phyloP scores from a whole-genome alignment of 2,113 vertebrate genomes.

The Athene noctua region DNA sequence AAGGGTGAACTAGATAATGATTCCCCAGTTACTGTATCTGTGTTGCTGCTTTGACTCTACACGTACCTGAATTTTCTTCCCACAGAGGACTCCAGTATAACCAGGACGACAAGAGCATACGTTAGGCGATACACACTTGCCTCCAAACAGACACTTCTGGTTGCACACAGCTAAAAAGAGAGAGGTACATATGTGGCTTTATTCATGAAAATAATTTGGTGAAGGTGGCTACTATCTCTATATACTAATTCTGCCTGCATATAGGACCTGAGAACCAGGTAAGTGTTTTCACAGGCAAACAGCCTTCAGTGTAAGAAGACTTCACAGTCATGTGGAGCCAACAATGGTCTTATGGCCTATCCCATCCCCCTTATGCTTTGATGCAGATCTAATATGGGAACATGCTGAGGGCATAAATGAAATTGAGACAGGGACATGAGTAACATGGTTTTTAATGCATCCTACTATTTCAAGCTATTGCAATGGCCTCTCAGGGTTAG shows the following conservation, averaged over 20 bases:
- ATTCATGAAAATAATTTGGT: background rate
- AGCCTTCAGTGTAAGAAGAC: background rate
- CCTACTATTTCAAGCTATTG: background rate
- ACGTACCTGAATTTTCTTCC: conserved; percentile 73
- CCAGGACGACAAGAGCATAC: conserved; percentile 83
- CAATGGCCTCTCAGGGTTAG: background rate
- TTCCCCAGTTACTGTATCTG: background rate
- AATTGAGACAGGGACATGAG: background rate
- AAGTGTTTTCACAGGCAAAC: background rate
- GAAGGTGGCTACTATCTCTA: background rate
- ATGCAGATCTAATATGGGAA: background rate
- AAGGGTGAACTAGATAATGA: background rate
- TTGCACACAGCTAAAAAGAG: conserved; percentile 81
- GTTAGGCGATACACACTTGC: conserved; percentile 81
- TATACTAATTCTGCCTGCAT: background rate
- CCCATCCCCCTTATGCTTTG: background rate
- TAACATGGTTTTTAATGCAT: background rate
- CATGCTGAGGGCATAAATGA: background rate
- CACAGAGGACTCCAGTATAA: conserved; percentile 80
- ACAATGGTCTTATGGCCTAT: background rate
- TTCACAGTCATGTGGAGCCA: accelerated
- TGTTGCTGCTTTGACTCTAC: background rate
- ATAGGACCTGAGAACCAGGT: background rate
- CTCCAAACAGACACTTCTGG: conserved; percentile 83
- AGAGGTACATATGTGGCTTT: background rate